Conservation (phyloP, 2,797 vertebrate species). For the Characodon lateralis region DNA sequence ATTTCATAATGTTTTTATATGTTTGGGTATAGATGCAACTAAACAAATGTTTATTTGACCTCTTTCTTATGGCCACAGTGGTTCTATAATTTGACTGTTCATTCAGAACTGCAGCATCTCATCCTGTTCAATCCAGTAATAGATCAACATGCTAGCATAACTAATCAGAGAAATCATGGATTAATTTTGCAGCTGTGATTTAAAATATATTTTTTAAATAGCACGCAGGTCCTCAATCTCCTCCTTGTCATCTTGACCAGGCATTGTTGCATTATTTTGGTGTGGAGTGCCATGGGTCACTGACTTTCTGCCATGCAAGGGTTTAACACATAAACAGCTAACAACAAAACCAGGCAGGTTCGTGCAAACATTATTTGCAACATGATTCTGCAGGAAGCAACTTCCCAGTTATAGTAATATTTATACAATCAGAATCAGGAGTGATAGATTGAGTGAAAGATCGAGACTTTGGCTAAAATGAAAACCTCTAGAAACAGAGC, state of each 20-base stretch:
- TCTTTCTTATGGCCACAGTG: too few species aligned
- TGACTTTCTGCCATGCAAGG: background rate
- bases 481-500: background rate
- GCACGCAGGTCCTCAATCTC: too few species aligned
- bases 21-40: too few species aligned
- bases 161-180: too few species aligned
- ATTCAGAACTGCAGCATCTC: background rate
- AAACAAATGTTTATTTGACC: too few species aligned
- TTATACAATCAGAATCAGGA: background rate
- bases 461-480: too few species aligned
- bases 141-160: too few species aligned
- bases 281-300: background rate
- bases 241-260: background rate
- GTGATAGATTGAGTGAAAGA: too few species aligned
- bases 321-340: too few species aligned
- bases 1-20: too few species aligned
- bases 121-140: background rate
- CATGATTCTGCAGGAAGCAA: background rate
- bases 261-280: background rate
- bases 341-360: too few species aligned
- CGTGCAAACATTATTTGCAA: background rate
- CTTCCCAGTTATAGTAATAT: background rate
- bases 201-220: background rate
- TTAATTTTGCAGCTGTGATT: background rate
- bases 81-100: too few species aligned